phyloP scores from a whole-genome alignment of 2,797 vertebrate species.

The Pipistrellus kuhlii region DNA sequence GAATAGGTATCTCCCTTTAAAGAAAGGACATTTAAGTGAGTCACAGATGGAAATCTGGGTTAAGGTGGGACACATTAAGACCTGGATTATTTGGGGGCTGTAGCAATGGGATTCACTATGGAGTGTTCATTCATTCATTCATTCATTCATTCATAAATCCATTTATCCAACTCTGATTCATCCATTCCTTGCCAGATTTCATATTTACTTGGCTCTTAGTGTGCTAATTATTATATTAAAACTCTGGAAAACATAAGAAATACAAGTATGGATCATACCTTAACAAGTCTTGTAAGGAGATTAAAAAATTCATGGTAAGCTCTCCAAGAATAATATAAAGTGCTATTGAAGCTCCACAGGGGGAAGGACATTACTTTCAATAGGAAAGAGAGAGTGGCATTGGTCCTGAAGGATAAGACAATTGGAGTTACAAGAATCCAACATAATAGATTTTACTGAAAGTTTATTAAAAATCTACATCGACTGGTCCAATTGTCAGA shows the following conservation, averaged over 20 bases:
- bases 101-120: background rate
- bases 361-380: background rate
- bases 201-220: background rate
- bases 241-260: background rate
- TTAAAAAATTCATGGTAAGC: background rate
- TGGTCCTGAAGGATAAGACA: background rate
- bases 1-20: background rate
- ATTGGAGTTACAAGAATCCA: background rate
- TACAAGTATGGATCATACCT: background rate
- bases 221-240: background rate
- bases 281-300: background rate
- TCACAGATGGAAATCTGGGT: background rate
- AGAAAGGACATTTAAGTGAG: background rate
- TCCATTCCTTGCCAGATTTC: background rate
- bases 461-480: background rate
- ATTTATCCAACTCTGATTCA: slow-evolving; percentile 9
- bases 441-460: background rate
- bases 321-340: background rate
- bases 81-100: background rate
- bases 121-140: background rate
- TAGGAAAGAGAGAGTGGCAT: background rate
- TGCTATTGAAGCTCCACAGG: background rate
- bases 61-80: background rate
- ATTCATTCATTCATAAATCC: background rate
- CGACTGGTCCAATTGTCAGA: background rate